A percentile compares a stretch with the other conserved stretches of the same genome.
These are phyloP conservation scores for Xylota sylvarum DNA, from an alignment of 2,888 invertebrate species.

Conservation along the genomic window DNA sequence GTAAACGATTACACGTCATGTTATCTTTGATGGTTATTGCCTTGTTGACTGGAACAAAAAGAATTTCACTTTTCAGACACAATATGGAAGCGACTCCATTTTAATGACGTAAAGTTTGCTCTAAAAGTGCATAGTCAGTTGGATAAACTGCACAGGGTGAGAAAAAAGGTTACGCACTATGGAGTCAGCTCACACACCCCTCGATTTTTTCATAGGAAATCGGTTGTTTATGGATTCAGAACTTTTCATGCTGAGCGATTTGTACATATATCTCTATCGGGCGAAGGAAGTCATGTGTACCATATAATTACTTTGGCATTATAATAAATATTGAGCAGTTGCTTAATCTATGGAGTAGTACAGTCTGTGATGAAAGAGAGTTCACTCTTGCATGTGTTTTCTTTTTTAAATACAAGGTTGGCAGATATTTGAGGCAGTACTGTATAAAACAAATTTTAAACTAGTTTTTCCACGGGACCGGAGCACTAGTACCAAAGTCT, in stretches of 20 bases:
- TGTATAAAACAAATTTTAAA: no score
- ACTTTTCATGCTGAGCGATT: slow-evolving; percentile 2
- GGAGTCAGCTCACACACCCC: neutral
- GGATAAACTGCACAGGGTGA: neutral
- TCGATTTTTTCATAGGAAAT: neutral
- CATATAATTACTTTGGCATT: neutral
- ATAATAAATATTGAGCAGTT: neutral
- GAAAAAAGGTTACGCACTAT: slow-evolving; percentile 23
- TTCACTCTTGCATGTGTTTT: no score
- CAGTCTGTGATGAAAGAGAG: no score
- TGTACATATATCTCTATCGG: neutral
- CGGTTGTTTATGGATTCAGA: slow-evolving; percentile 2
- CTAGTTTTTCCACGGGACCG: no score
- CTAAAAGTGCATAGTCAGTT: neutral
- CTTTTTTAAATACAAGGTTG: no score
- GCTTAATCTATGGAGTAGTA: neutral
- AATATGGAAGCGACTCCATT: slow-evolving; percentile 10
- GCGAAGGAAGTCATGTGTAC: neutral
- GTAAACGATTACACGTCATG: slow-evolving; percentile 41
- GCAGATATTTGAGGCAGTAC: no score
- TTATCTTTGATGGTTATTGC: slow-evolving; percentile 19
- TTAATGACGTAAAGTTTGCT: slow-evolving; percentile 22
- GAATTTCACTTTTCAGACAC: slow-evolving; percentile 5
- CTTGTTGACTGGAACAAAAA: neutral
- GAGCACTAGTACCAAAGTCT: no score